phyloP scores from a whole-genome alignment of 2,888 invertebrate genomes.

The Temnothorax ravouxi region DNA sequence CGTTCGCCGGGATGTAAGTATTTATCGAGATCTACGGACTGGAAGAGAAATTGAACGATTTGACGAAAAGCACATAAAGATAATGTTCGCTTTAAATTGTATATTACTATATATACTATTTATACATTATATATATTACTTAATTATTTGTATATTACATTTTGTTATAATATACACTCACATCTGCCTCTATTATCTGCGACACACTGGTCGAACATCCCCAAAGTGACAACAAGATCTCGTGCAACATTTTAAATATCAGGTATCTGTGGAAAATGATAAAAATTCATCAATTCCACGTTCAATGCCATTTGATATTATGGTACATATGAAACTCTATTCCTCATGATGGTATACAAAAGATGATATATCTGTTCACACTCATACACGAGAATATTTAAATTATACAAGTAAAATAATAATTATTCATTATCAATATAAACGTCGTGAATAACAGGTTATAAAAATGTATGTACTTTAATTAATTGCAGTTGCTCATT shows the following conservation, averaged over 20 bases:
- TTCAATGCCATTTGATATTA: background rate
- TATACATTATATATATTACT: background rate
- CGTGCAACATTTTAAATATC: slow-evolving; percentile 89
- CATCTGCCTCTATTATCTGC: slow-evolving; percentile 82
- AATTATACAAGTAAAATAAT: background rate
- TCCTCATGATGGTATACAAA: no score
- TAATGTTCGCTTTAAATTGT: background rate
- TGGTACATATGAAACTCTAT: no score
- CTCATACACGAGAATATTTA: background rate
- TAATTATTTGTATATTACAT: background rate
- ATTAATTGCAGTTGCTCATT: background rate
- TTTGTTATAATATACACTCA: slow-evolving; percentile 66
- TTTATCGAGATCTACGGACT: slow-evolving; percentile 82
- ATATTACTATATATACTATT: background rate
- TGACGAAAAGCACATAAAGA: slow-evolving; percentile 31
- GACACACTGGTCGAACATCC: slow-evolving; percentile 87
- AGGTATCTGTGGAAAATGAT: background rate
- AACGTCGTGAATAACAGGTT: background rate
- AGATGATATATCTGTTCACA: background rate
- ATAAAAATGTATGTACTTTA: background rate
- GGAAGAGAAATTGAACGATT: slow-evolving; percentile 58
- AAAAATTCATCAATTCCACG: background rate
- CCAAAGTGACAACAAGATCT: slow-evolving; percentile 90
- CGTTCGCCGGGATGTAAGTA: slow-evolving; percentile 91
- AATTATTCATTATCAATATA: background rate